These are phyloP conservation scores for Atrina japonica DNA, from an alignment of 2,888 invertebrate genomes.

Conservation along the genomic window DNA sequence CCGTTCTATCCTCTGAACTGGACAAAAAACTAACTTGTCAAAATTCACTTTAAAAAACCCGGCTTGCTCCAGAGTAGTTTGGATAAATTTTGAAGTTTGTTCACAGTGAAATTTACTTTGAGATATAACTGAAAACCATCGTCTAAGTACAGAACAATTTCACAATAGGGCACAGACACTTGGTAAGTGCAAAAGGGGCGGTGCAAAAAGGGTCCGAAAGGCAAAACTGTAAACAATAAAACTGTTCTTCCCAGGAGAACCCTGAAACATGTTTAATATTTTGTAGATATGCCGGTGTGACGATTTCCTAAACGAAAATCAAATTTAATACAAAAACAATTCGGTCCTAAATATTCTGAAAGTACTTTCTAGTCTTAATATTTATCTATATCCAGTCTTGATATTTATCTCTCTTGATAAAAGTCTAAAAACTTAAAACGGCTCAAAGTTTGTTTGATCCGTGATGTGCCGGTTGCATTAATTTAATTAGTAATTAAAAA, in stretches of 20 bases:
- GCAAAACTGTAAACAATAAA: constrained; percentile 35
- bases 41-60: constrained; percentile 28
- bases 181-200: constrained; percentile 41
- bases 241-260: constrained; percentile 33
- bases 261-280: constrained; percentile 28
- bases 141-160: constrained; percentile 30
- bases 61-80: constrained; percentile 17
- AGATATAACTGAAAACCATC: constrained; percentile 17
- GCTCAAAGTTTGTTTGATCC: no score
- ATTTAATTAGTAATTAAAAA: no score
- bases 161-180: constrained; percentile 38
- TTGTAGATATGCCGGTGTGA: constrained; percentile 28
- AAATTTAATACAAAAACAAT: constrained; percentile 41
- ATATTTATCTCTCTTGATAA: constrained; percentile 38
- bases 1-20: constrained; percentile 24
- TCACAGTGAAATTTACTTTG: background rate
- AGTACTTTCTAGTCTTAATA: constrained; percentile 47
- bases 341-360: constrained; percentile 38
- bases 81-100: constrained; percentile 5
- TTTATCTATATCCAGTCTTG: no score
- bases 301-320: constrained; percentile 39
- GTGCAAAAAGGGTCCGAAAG: constrained; percentile 41
- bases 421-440: constrained; percentile 35
- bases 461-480: no score
- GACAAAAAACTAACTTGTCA: constrained; percentile 21